Percentiles rank a stretch among this genome's conserved stretches.
Evolutionary conservation across 2,888 invertebrate genomes (phyloP).

Genomic region (Trichacis sp.): DNA sequence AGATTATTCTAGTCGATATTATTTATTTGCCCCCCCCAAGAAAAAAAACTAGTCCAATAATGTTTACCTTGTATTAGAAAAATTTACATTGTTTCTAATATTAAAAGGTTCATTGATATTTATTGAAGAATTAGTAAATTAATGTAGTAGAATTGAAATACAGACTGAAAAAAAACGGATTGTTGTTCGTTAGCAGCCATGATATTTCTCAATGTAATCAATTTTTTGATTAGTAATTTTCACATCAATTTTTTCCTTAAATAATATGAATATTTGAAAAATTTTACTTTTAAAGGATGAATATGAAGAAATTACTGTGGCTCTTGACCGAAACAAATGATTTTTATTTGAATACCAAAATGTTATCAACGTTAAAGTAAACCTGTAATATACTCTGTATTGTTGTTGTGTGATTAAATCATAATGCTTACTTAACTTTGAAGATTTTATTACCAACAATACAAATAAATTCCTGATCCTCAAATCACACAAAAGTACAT

Average conservation of each 20-base stretch:
- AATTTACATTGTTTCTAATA: constrained; percentile 52
- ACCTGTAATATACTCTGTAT: constrained; percentile 67
- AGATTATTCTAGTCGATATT: constrained; percentile 48
- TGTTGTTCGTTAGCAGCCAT: too few relatives aligned
- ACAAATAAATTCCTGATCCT: too few relatives aligned
- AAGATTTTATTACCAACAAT: neutral
- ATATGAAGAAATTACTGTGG: constrained; percentile 20
- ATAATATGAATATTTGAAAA: too few relatives aligned
- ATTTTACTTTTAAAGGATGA: too few relatives aligned
- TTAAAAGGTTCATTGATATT: neutral
- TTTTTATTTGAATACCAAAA: constrained; percentile 45
- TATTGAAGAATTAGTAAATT: constrained; percentile 35
- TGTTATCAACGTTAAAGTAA: constrained; percentile 62
- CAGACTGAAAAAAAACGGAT: too few relatives aligned
- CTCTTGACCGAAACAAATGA: constrained; percentile 30
- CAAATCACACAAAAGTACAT: too few relatives aligned
- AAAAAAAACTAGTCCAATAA: constrained; percentile 47
- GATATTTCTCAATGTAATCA: too few relatives aligned
- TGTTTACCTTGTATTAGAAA: constrained; percentile 48
- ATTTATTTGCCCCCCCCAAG: constrained; percentile 47
- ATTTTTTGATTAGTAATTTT: too few relatives aligned
- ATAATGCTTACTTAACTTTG: constrained; percentile 52
- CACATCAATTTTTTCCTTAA: too few relatives aligned
- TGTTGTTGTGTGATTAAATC: constrained; percentile 68
- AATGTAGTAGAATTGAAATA: neutral